A percentile compares a stretch with the other conserved stretches of the same genome.
These are phyloP conservation scores for Microctonus hyperodae DNA, from an alignment of 2,888 invertebrate genomes.

Conservation along the genomic window DNA sequence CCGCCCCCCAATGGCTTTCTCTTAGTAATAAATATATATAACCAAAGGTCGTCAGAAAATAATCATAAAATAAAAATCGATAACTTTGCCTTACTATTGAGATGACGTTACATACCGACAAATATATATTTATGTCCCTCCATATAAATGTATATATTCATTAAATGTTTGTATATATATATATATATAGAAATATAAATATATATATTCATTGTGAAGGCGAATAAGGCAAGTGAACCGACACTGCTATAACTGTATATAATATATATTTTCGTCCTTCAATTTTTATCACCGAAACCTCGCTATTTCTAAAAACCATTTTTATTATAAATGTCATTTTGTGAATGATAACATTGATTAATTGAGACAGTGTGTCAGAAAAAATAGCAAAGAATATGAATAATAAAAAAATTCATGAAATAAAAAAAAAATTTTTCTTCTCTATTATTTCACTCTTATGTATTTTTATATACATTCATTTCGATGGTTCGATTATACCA, in stretches of 20 bases:
- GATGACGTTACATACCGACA: neutral
- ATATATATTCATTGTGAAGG: too few relatives aligned
- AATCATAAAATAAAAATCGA: conserved; percentile 17
- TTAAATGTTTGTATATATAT: neutral
- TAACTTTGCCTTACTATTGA: neutral
- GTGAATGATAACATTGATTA: conserved; percentile 4
- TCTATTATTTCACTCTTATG: neutral
- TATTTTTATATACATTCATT: neutral
- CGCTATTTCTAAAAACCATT: conserved; percentile 7
- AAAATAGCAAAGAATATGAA: neutral
- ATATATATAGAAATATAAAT: neutral
- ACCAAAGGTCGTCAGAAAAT: conserved; percentile 3
- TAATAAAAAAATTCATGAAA: neutral
- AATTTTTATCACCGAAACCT: conserved; percentile 5
- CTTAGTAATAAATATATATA: neutral
- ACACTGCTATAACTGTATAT: neutral
- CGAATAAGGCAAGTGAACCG: too few relatives aligned
- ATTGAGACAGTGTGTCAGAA: neutral
- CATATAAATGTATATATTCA: too few relatives aligned
- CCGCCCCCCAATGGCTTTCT: neutral
- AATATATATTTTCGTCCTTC: conserved; percentile 4
- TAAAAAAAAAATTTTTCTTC: too few relatives aligned
- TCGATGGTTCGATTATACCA: neutral
- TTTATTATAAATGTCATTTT: neutral
- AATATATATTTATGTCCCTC: too few relatives aligned